A percentile compares a stretch with the other conserved stretches of the same genome.
These are phyloP conservation scores for Zeuzera pyrina DNA, from an alignment of 2,888 invertebrate genomes.

Conservation along the genomic window DNA sequence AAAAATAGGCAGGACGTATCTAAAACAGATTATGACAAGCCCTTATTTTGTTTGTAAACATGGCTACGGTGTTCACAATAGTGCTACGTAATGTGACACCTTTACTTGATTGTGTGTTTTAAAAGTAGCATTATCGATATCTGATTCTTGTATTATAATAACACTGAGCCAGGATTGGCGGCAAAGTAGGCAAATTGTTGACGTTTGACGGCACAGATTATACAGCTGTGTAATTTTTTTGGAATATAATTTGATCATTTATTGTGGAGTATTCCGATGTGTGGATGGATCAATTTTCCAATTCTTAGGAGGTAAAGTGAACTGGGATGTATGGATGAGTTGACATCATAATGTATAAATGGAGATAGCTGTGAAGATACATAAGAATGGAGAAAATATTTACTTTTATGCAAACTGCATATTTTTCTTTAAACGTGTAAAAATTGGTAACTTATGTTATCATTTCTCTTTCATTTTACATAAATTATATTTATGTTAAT, in stretches of 20 bases:
- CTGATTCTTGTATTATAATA: slow-evolving; percentile 46
- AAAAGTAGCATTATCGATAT: slow-evolving; percentile 56
- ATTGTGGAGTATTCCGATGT: slow-evolving; percentile 2
- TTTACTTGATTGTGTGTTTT: slow-evolving; percentile 53
- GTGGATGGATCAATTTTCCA: too few relatives aligned
- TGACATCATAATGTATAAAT: too few relatives aligned
- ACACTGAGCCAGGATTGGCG: slow-evolving; percentile 40
- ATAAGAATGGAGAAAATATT: too few relatives aligned
- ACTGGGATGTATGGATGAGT: too few relatives aligned
- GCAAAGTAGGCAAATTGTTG: slow-evolving; percentile 63
- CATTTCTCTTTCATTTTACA: not conserved
- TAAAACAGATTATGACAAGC: slow-evolving; percentile 70
- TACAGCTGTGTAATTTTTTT: slow-evolving; percentile 44
- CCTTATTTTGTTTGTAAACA: slow-evolving; percentile 73
- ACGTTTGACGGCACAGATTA: too few relatives aligned
- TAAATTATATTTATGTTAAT: too few relatives aligned
- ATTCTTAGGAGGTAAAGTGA: too few relatives aligned
- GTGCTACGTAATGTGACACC: slow-evolving; percentile 63
- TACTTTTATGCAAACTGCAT: too few relatives aligned
- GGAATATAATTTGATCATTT: slow-evolving; percentile 35
- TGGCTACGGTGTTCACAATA: slow-evolving; percentile 41
- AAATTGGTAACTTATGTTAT: not conserved
- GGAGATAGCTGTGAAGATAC: too few relatives aligned
- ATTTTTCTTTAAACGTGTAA: not conserved
- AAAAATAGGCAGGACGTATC: slow-evolving; percentile 59